Evolutionary conservation across 2,113 vertebrate genomes (phyloP).

Genomic region (Vicugna pacos): DNA sequence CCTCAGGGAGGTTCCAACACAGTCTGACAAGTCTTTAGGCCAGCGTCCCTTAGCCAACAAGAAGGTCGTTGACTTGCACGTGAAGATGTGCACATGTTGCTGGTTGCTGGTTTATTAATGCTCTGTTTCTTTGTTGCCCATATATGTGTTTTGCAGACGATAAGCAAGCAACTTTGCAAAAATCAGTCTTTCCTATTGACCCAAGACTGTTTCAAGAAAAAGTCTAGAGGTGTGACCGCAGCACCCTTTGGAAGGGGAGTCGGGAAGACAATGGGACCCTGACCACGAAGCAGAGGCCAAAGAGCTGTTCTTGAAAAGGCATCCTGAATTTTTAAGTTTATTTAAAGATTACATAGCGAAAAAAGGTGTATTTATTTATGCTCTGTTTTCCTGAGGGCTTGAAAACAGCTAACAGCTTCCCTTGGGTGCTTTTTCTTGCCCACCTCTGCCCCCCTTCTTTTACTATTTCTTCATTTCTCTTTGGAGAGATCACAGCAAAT

Average conservation of each 20-base stretch:
- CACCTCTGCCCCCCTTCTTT: conserved; percentile 35
- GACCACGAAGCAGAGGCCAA: neutral
- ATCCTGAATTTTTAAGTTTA: conserved; percentile 50
- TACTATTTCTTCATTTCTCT: neutral
- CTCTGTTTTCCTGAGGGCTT: conserved; percentile 50
- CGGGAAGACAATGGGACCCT: neutral
- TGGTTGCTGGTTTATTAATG: neutral
- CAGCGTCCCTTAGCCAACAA: neutral
- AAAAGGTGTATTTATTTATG: conserved; percentile 68
- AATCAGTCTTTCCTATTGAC: conserved; percentile 42
- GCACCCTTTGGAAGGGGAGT: neutral
- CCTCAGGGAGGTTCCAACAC: neutral
- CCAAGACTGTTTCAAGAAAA: neutral
- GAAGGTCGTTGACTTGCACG: neutral
- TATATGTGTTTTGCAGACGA: conserved; percentile 3
- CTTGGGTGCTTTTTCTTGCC: conserved; percentile 36
- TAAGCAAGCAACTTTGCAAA: conserved; percentile 4
- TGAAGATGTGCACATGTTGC: neutral
- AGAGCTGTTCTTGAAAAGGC: conserved; percentile 54
- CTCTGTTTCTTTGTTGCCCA: conserved; percentile 16
- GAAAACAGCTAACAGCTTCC: conserved; percentile 53
- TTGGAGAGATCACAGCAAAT: conserved; percentile 46
- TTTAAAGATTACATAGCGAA: conserved; percentile 59
- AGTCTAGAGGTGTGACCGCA: neutral
- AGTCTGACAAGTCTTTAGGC: neutral